Base-by-base conservation (phyloP, 2,888 invertebrate species). In the Metallyticus violacea region DNA sequence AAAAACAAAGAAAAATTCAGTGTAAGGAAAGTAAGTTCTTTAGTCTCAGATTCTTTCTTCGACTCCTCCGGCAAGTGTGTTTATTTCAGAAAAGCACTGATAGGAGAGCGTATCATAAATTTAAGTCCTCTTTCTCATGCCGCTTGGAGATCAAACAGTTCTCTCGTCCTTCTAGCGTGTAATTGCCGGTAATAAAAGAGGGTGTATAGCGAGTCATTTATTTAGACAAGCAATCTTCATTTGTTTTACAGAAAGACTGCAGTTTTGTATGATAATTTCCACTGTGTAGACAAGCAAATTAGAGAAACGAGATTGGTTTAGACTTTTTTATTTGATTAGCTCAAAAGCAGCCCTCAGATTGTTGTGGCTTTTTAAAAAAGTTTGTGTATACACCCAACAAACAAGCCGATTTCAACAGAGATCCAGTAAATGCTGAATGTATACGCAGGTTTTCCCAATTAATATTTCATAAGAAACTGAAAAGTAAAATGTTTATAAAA, bases 101-200 rank as follows among this genome's bases (percentile, higher is more conserved):
- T 62, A 62, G 9, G 40, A 22, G 40, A 62, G 40, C 22, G 40
- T 62, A 62, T 62, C 40, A 22, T 62, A 62, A 62, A 62, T 62
- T 62, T 62, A 62, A 62, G 40, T 62, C 9, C 15, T 62, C 15
- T 62, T 62, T 62, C 40, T 88, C 88, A 87, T 88, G 87, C 81
- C 28, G 79, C 26, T 79, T 2, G 40, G 15, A 62, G 79, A 25
- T 26, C 15, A 27, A 62, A 86, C 80, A 83, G 86, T 77, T 87
- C 88, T 88, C 88, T 88, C 88, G 88, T 87, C 85, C 88, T 87
- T 88, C 81, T 87, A 87, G 85, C 88, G 87, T 88, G 88, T 88
- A 87, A 88, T 88, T 88, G 87, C 87, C 62, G 88, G 86, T 87
- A 87, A 87, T 88, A 88, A 87, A 87, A 88, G 86, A 62, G 40